A percentile compares a stretch with the other conserved stretches of the same genome.
Evolutionary conservation across 2,888 invertebrate species (phyloP).

Genomic region (Coleophora deauratella): DNA sequence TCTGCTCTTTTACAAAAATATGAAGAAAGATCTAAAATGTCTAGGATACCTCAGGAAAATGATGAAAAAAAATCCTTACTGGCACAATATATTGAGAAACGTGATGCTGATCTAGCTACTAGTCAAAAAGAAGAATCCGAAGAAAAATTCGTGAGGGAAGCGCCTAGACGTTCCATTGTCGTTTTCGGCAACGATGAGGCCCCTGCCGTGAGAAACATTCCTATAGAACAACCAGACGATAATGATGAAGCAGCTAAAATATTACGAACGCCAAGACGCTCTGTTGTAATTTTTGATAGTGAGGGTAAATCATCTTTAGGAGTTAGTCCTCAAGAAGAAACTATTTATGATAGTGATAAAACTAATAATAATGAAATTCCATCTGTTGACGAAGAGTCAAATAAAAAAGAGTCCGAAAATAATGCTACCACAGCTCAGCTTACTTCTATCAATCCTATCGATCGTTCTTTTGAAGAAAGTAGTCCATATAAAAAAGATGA

Average conservation of each 20-base stretch:
- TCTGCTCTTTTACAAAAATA: conserved; percentile 20
- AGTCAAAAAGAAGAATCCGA: background rate
- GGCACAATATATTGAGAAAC: background rate
- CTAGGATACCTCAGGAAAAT: background rate
- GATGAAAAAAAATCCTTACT: background rate
- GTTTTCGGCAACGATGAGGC: background rate
- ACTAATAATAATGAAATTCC: too few species aligned
- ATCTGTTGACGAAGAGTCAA: too few species aligned
- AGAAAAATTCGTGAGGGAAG: background rate
- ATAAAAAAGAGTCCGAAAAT: too few species aligned
- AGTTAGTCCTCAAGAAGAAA: too few species aligned
- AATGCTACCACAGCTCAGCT: too few species aligned
- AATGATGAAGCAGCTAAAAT: conserved; percentile 2
- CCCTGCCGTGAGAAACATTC: too few species aligned
- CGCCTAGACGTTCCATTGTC: background rate
- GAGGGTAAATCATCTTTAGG: too few species aligned
- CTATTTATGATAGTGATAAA: too few species aligned
- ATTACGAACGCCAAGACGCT: conserved; percentile 9
- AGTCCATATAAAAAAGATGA: too few species aligned
- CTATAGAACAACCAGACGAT: background rate
- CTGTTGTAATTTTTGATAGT: conserved; percentile 6
- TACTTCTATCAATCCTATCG: too few species aligned
- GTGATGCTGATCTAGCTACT: background rate
- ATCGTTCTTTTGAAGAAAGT: too few species aligned
- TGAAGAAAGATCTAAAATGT: conserved; percentile 5